A percentile compares a stretch with the other conserved stretches of the same genome.
Evolutionary conservation across 2,888 invertebrate species (phyloP).

Genomic region (Polia nebulosa): DNA sequence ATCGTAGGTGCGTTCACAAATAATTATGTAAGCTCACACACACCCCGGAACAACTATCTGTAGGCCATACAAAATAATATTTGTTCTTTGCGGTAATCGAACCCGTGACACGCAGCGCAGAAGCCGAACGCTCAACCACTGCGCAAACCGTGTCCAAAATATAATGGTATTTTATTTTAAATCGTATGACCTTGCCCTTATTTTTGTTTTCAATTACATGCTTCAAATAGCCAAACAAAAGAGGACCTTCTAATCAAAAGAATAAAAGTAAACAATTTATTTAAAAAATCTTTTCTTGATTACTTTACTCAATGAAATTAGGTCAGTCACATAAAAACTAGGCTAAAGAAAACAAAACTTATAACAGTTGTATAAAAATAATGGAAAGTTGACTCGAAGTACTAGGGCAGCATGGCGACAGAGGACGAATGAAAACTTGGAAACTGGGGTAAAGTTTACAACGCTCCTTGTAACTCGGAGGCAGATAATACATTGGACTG

Average conservation of each 20-base stretch:
- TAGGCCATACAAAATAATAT: too few relatives aligned
- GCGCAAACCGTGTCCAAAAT: too few relatives aligned
- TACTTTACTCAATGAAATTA: conserved; percentile 6
- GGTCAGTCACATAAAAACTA: conserved; percentile 13
- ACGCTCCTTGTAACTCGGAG: conserved; percentile 15
- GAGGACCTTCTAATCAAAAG: background rate
- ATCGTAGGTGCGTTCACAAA: too few relatives aligned
- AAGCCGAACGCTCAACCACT: too few relatives aligned
- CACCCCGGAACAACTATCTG: too few relatives aligned
- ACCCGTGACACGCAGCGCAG: too few relatives aligned
- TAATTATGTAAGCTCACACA: too few relatives aligned
- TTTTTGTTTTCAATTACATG: background rate
- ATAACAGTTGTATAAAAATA: conserved; percentile 22
- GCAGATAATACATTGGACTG: conserved; percentile 40
- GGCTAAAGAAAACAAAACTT: conserved; percentile 27
- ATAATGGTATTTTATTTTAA: too few relatives aligned
- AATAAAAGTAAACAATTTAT: background rate
- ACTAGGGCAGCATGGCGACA: conserved; percentile 5
- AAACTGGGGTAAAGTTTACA: conserved; percentile 36
- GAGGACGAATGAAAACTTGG: conserved; percentile 28
- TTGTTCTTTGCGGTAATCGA: too few relatives aligned
- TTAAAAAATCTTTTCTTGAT: background rate
- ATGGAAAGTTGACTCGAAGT: conserved; percentile 18
- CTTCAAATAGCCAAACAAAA: conserved; percentile 7
- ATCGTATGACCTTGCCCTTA: background rate